Conservation (phyloP, 2,797 vertebrate genomes). For the Dendrocincla fuliginosa region DNA sequence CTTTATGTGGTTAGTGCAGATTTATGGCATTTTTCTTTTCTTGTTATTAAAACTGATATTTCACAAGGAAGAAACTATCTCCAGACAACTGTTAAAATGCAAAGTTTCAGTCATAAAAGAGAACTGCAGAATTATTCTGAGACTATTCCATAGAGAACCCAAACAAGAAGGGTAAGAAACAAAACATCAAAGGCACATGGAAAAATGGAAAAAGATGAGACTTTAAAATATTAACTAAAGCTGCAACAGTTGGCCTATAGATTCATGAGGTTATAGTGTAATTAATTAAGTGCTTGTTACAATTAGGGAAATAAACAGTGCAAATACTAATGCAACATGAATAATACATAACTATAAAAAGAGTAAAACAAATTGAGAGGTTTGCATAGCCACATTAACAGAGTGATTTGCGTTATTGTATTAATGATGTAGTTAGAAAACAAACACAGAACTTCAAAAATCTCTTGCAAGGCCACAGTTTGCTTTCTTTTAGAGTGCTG, state of each 20-base stretch:
- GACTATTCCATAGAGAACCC: conserved; percentile 82
- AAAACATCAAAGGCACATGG: conserved; percentile 87
- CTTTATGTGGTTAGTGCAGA: conserved; percentile 90
- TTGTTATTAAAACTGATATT: conserved; percentile 97
- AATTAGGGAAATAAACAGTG: conserved; percentile 81
- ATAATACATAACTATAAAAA: conserved; percentile 70
- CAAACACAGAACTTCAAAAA: neutral
- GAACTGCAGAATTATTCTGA: conserved; percentile 87
- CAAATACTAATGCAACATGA: conserved; percentile 67
- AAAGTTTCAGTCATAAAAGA: conserved; percentile 93
- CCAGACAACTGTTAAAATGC: conserved; percentile 94
- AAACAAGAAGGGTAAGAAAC: conserved; percentile 84
- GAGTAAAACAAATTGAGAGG: conserved; percentile 67
- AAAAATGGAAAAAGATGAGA: conserved; percentile 75
- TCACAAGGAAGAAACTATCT: conserved; percentile 89
- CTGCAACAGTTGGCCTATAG: conserved; percentile 90
- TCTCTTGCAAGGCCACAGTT: neutral
- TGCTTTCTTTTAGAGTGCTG: neutral
- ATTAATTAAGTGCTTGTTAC: conserved; percentile 82
- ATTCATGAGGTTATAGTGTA: conserved; percentile 81
- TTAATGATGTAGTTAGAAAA: neutral
- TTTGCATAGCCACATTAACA: conserved; percentile 41
- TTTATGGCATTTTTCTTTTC: conserved; percentile 89
- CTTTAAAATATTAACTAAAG: conserved; percentile 87
- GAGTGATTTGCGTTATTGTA: conserved; percentile 58